Evolutionary conservation across 2,113 vertebrate genomes (phyloP), one percentile per base, ranked within the genome.

Genomic region (Colossoma macropomum): DNA sequence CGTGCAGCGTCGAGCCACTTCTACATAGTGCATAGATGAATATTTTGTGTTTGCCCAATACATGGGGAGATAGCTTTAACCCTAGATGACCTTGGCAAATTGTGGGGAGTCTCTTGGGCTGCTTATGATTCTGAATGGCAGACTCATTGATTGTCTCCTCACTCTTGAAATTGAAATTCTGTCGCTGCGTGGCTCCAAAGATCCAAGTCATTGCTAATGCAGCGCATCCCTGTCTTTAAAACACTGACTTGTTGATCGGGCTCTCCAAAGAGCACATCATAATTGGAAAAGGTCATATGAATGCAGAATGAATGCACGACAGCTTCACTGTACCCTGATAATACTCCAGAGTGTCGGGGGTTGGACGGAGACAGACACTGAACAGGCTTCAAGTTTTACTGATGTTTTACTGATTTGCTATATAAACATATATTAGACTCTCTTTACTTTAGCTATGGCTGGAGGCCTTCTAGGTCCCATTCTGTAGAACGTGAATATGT

Each of bases 61-160:
- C 62, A 50, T 65, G 17, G 38, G 32, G 52, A 63, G 34, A 76
- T 69, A 13, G 48, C 13, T 77, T 83, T 84, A 83, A 23, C 74
- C 60, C 56, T 69, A 73, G 71, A 76, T 77, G 84, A 80, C 82
- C 79, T 84, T 87, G 86, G 77, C 28, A 82, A 81, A 82, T 52
- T 72, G 70, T 63, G 41, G 66, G n/a, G 59, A 81, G 52, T 79
- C 52, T 75, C 80, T 79, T 68, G 63, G 79, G 71, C 79, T 79
- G 69, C 70, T 86, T 86, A 83, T 73, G 63, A 89, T 84, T 80
- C 77, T 19, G 60, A 77, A 82, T 76, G 82, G 70, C 85, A 52
- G 70, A 73, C 54, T 73, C 85, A 89, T 86, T 87, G 88, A 87
- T 89, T 80, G 84, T 84, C 85, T 86, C 27, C 60, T 71, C 66